phyloP scores from a whole-genome alignment of 1,140 invertebrate species.

The Vollenhovia emeryi region DNA sequence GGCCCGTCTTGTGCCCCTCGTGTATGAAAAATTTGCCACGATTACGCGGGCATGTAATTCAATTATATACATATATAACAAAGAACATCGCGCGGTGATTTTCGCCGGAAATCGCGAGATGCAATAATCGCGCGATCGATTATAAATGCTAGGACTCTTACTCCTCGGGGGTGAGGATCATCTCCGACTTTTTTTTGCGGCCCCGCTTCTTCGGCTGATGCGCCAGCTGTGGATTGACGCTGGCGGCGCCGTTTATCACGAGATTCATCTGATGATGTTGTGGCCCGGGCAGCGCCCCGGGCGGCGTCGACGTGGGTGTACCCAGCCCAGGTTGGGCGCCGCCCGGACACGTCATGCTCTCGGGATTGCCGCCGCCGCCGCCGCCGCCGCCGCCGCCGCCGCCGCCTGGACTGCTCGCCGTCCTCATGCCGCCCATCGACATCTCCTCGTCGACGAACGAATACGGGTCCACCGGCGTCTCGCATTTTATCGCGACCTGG shows the following conservation, averaged over 20 bases:
- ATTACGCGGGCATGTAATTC: neutral
- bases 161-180: conserved; percentile 86
- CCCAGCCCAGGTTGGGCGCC: conserved; percentile 79
- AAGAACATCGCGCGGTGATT: neutral
- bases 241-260: conserved; percentile 82
- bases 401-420: conserved; percentile 81
- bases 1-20: neutral
- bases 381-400: conserved; percentile 61
- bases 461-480: conserved; percentile 90
- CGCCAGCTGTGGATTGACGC: conserved; percentile 86
- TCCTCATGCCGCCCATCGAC: conserved; percentile 82
- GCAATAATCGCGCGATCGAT: neutral
- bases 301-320: conserved; percentile 80
- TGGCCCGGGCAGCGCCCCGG: conserved; percentile 75
- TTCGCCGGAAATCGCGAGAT: neutral
- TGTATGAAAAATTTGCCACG: neutral
- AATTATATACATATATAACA: neutral
- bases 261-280: conserved; percentile 82
- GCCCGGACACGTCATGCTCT: conserved; percentile 80
- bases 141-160: conserved; percentile 69
- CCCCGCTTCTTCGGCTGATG: conserved; percentile 92
- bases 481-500: conserved; percentile 87
- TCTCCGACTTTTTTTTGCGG: conserved; percentile 91
- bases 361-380: conserved; percentile 60
- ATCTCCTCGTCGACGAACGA: conserved; percentile 92